Evolutionary conservation across 2,113 vertebrate species (phyloP).

Genomic region (Arothron firmamentum): DNA sequence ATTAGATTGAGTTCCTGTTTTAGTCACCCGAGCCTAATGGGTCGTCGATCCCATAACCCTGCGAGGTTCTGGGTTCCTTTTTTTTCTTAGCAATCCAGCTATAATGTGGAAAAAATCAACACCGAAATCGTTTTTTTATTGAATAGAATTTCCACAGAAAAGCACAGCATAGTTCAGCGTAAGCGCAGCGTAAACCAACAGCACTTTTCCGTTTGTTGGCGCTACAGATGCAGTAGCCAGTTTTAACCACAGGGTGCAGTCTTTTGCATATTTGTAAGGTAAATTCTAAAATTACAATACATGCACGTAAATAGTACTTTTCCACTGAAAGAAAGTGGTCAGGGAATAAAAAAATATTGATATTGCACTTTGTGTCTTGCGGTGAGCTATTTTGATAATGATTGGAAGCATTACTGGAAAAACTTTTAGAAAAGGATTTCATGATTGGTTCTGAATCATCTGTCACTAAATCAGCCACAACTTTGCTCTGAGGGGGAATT

Average conservation of each 20-base stretch:
- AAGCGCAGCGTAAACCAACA: background rate
- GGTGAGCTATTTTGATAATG: background rate
- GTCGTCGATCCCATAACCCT: constrained; percentile 58
- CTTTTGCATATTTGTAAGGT: too few relatives aligned
- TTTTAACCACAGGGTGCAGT: too few relatives aligned
- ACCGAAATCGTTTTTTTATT: background rate
- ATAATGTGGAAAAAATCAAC: constrained; percentile 4
- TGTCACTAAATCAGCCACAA: too few relatives aligned
- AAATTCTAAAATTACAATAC: too few relatives aligned
- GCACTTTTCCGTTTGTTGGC: background rate
- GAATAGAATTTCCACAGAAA: background rate
- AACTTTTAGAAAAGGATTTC: background rate
- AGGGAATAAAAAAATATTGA: too few relatives aligned
- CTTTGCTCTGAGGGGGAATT: too few relatives aligned
- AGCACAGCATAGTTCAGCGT: background rate
- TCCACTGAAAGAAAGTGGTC: too few relatives aligned
- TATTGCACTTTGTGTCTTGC: too few relatives aligned
- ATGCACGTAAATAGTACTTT: too few relatives aligned
- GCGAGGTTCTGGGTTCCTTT: constrained; percentile 11
- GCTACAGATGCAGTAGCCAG: too few relatives aligned
- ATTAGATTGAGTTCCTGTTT: constrained; percentile 71
- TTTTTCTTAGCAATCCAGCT: background rate
- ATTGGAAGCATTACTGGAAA: background rate
- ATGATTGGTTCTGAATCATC: too few relatives aligned
- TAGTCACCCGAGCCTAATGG: constrained; percentile 67